These are phyloP conservation scores for Epicampocera succincta DNA, from an alignment of 2,888 invertebrate genomes.

Conservation along the genomic window DNA sequence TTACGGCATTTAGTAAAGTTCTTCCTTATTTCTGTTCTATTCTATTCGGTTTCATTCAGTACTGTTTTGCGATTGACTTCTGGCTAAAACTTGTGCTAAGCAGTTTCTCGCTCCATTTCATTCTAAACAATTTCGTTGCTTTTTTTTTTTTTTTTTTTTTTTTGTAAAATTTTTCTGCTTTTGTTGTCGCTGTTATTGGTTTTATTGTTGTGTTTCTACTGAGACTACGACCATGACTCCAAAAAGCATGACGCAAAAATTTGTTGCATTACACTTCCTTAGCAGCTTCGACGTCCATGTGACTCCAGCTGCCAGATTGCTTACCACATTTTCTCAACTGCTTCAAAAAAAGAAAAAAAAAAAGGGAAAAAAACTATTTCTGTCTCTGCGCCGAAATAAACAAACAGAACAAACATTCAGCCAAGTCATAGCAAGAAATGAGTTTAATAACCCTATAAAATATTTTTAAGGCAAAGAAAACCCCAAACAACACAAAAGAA, in stretches of 20 bases:
- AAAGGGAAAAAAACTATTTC: conserved; percentile 58
- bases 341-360: no score
- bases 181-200: conserved; percentile 15
- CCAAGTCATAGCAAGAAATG: conserved; percentile 38
- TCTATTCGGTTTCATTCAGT: conserved; percentile 25
- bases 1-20: conserved; percentile 40
- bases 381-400: conserved; percentile 42
- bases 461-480: conserved; percentile 48
- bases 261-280: conserved; percentile 69
- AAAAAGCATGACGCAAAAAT: conserved; percentile 67
- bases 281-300: conserved; percentile 30
- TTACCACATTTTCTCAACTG: conserved; percentile 65
- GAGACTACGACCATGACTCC: neutral
- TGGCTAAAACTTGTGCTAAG: conserved; percentile 61
- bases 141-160: conserved; percentile 13
- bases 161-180: conserved; percentile 20
- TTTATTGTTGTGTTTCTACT: conserved; percentile 21
- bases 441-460: conserved; percentile 70
- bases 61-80: conserved; percentile 48
- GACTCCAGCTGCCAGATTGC: conserved; percentile 65
- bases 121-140: conserved; percentile 46
- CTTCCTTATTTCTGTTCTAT: conserved; percentile 49
- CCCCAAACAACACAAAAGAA: neutral
- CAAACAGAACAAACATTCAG: conserved; percentile 13
- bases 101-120: conserved; percentile 71